Evolutionary conservation across 2,888 invertebrate genomes (phyloP), one percentile per base, ranked within the genome.

Genomic region (Tachina fera): DNA sequence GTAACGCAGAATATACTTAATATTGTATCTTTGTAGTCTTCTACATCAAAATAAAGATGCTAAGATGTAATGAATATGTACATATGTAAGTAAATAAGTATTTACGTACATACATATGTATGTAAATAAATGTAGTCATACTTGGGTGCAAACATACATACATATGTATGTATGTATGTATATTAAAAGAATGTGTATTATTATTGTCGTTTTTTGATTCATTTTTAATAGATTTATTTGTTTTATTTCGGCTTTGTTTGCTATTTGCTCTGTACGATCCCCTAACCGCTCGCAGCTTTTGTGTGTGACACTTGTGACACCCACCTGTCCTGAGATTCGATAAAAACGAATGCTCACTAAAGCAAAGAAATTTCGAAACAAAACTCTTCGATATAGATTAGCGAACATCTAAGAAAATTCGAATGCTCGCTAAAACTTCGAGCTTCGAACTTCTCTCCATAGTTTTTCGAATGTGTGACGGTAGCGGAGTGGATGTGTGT

Each of bases 151-250:
- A 13, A 31, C 22, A 22, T 56, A 19, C 0, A 19, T 31, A 56
- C 1, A 0, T 56, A n/a, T 53, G 22, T 13, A 56, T 4, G 9
- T 56, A n/a, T 53, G 31, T 31, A 31, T 2, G 0, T 31, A 6
- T 31, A 19, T 19, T 43, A n/a, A 63, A 63, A 45, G 1, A 19
- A 45, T 76, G 13, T 82, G 53, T 63, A 71, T 70, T 67, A 61
- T 74, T 77, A 9, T 51, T 72, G 65, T 68, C 67, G 71, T 65
- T 51, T 58, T 31, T 83, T 77, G 65, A 72, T 60, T 61, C 22
- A 76, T 45, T 83, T 83, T 70, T 58, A 56, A 70, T 77, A 71
- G 68, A 56, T 51, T 76, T 76, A 53, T 65, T 71, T 76, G 4
- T 60, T 51, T 65, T 47, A 22, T 63, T 74, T 74, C n/a, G 41